Evolutionary conservation across 37 sponge, comb jelly and placozoan genomes (phyloP).

Genomic region (Agelas oroides): DNA sequence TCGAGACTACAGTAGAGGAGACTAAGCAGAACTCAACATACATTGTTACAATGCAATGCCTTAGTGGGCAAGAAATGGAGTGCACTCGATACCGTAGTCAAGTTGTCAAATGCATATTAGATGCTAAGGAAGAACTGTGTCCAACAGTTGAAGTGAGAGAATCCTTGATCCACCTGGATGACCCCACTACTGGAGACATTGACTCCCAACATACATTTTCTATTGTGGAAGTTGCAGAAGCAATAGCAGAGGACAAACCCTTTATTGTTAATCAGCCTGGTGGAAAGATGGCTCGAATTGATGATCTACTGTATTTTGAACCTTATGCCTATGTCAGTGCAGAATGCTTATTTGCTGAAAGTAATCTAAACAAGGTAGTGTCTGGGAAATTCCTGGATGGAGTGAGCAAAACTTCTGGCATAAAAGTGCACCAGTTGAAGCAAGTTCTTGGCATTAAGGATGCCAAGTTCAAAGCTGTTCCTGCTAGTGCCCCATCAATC

Average conservation of each 20-base stretch:
- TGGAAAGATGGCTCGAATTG: not conserved
- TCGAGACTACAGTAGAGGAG: conserved; percentile 1
- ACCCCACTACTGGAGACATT: too few relatives aligned
- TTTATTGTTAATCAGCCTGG: not conserved
- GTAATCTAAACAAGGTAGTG: too few relatives aligned
- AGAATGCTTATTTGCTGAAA: not conserved
- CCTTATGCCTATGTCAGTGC: conserved; percentile 5
- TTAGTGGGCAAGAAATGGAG: conserved; percentile 5
- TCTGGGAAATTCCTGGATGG: too few relatives aligned
- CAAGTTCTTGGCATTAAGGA: too few relatives aligned
- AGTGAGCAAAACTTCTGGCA: too few relatives aligned
- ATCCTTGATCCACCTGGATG: not conserved
- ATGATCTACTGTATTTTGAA: conserved; percentile 21
- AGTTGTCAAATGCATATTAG: conserved; percentile 10
- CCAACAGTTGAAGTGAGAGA: not conserved
- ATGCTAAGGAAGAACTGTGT: not conserved
- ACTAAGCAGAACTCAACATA: not conserved
- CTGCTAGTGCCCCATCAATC: too few relatives aligned
- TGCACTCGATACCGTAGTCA: not conserved
- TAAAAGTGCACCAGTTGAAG: too few relatives aligned
- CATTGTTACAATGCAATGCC: not conserved
- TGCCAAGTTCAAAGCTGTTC: too few relatives aligned
- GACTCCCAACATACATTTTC: not conserved
- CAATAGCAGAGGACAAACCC: not conserved
- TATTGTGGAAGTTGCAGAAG: not conserved